phyloP scores from a whole-genome alignment of 2,888 invertebrate genomes.

The Sympetrum striolatum region DNA sequence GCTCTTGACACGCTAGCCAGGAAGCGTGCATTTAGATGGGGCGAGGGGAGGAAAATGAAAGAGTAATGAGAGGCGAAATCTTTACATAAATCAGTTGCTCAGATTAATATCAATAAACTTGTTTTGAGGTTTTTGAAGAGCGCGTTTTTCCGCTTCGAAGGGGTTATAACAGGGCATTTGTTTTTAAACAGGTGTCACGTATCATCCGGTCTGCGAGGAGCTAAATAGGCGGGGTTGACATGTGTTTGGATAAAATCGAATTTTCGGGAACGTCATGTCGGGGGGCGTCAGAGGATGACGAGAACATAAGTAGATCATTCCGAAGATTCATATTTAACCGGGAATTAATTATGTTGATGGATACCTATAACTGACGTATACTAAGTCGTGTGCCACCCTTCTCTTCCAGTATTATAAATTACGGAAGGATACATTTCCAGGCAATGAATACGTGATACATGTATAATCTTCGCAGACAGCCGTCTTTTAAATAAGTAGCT shows the following conservation, averaged over 20 bases:
- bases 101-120: slow-evolving; percentile 29
- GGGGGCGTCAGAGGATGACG: background rate
- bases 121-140: background rate
- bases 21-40: background rate
- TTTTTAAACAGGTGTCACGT: background rate
- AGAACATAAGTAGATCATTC: background rate
- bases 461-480: too few relatives aligned
- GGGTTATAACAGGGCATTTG: background rate
- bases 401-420: too few relatives aligned
- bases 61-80: slow-evolving; percentile 16
- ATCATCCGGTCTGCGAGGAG: background rate
- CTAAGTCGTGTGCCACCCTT: too few relatives aligned
- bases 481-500: too few relatives aligned
- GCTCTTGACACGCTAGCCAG: slow-evolving; percentile 16
- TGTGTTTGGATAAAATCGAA: background rate
- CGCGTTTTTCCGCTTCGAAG: background rate
- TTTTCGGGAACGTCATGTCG: background rate
- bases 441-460: too few relatives aligned
- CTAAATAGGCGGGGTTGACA: background rate
- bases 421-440: too few relatives aligned
- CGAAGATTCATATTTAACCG: background rate
- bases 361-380: background rate
- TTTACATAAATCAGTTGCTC: slow-evolving; percentile 28
- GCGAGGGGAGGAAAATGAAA: background rate
- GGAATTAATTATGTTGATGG: background rate